These are phyloP conservation scores for Hyperoplus immaculatus DNA, from an alignment of 2,797 vertebrate genomes.

Conservation along the genomic window DNA sequence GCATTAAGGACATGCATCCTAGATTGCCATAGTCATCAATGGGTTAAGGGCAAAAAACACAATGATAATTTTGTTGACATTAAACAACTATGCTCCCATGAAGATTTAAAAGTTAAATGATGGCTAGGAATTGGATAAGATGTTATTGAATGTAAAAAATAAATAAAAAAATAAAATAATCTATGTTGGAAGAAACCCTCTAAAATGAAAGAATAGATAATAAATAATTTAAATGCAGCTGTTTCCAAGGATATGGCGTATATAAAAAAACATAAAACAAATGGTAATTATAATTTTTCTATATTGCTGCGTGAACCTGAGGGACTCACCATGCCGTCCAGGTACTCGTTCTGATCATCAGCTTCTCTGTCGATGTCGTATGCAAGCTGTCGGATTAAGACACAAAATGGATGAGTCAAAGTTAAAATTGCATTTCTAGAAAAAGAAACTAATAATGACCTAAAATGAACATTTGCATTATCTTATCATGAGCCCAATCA, in stretches of 20 bases:
- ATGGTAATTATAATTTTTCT: neutral
- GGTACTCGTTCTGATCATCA: slow-evolving; percentile 83
- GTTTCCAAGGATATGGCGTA: no score
- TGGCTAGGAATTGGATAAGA: neutral
- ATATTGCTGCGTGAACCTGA: neutral
- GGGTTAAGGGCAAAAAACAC: neutral
- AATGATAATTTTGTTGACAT: neutral
- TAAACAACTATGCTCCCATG: neutral
- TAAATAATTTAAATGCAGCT: neutral
- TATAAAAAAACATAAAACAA: neutral
- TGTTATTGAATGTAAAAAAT: neutral
- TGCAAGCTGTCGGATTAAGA: slow-evolving; percentile 74
- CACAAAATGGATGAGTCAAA: neutral
- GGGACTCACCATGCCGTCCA: slow-evolving; percentile 82
- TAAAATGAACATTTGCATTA: neutral
- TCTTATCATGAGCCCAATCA: neutral
- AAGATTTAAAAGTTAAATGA: neutral
- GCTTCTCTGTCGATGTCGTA: slow-evolving; percentile 85
- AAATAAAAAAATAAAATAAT: neutral
- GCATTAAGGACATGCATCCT: no score
- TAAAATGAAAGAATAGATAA: neutral
- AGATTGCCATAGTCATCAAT: no score
- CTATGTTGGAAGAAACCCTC: neutral
- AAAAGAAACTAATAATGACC: neutral
- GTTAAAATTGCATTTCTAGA: neutral